phyloP scores from a whole-genome alignment of 2,797 vertebrate species.

The Pristis pectinata region DNA sequence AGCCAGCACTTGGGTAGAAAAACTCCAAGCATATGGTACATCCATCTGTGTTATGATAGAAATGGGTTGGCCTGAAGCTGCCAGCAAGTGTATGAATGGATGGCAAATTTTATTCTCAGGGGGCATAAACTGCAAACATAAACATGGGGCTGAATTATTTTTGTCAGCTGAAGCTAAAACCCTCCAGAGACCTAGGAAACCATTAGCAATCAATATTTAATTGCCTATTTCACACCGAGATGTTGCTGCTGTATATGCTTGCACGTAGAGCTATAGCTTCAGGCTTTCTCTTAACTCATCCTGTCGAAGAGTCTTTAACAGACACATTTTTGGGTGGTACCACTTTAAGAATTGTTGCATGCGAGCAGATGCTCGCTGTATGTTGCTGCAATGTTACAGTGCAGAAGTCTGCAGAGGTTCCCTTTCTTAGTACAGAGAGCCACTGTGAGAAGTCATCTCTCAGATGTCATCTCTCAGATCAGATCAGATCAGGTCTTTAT shows the following conservation, averaged over 20 bases:
- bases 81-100: conserved; percentile 33
- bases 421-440: no score
- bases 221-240: conserved; percentile 18
- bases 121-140: conserved; percentile 25
- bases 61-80: conserved; percentile 30
- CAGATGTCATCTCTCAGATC: no score
- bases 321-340: no score
- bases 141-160: conserved; percentile 30
- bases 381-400: no score
- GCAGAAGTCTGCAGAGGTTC: no score
- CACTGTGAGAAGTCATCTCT: no score
- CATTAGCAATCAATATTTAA: conserved; percentile 35
- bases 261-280: neutral
- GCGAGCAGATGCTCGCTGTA: no score
- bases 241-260: neutral
- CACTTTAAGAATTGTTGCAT: no score
- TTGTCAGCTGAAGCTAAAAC: conserved; percentile 27
- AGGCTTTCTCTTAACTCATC: neutral
- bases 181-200: conserved; percentile 3
- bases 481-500: no score
- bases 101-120: conserved; percentile 24
- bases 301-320: neutral
- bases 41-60: conserved; percentile 37
- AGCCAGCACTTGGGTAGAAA: conserved; percentile 13
- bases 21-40: conserved; percentile 30